phyloP scores from a whole-genome alignment of 2,797 vertebrate genomes.

The Vespertilio murinus region DNA sequence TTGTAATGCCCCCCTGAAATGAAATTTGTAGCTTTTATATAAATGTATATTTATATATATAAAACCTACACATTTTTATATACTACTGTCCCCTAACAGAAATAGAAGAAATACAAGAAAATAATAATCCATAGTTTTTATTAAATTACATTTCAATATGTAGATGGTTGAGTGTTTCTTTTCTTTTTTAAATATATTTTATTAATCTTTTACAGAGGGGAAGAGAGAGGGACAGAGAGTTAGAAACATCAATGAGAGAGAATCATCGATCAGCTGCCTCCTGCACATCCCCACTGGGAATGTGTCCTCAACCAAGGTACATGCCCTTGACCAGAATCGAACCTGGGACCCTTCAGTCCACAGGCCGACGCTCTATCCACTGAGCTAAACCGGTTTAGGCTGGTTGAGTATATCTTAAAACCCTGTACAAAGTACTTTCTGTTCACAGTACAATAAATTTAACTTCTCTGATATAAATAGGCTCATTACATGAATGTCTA shows the following conservation, averaged over 20 bases:
- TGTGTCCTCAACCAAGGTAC: too few relatives aligned
- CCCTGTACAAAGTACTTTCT: neutral
- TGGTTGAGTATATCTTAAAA: neutral
- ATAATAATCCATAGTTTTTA: neutral
- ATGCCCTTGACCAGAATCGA: too few relatives aligned
- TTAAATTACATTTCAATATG: neutral
- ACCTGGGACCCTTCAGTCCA: too few relatives aligned
- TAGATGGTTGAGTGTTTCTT: neutral
- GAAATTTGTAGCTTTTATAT: neutral
- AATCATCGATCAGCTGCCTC: too few relatives aligned
- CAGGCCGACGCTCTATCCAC: too few relatives aligned
- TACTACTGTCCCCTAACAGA: neutral
- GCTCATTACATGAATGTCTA: neutral
- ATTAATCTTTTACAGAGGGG: too few relatives aligned
- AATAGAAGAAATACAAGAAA: neutral
- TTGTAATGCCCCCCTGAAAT: neutral
- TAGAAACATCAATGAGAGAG: too few relatives aligned
- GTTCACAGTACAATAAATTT: neutral
- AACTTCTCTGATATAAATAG: neutral
- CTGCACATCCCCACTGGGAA: too few relatives aligned
- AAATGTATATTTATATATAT: neutral
- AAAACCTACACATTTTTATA: neutral
- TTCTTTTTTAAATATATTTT: too few relatives aligned
- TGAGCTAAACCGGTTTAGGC: too few relatives aligned
- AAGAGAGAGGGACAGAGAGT: too few relatives aligned